phyloP scores from a whole-genome alignment of 2,888 invertebrate species.

The Uropetala carovei region DNA sequence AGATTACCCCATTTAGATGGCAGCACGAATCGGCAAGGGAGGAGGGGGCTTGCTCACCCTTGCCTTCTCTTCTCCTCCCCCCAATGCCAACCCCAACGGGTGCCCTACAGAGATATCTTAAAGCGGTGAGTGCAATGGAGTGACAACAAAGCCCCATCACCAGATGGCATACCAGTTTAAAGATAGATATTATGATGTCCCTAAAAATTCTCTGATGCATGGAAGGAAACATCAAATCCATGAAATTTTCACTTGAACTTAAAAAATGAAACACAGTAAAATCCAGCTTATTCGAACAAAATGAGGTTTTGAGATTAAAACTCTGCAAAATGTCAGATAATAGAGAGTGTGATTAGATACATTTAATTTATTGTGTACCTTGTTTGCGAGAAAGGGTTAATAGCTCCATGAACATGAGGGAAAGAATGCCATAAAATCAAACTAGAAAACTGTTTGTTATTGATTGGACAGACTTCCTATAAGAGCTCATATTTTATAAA shows the following conservation, averaged over 20 bases:
- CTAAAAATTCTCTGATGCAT: not conserved
- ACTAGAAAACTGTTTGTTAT: too few relatives aligned
- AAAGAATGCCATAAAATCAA: too few relatives aligned
- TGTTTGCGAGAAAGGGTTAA: too few relatives aligned
- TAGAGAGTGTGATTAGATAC: too few relatives aligned
- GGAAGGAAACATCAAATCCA: not conserved
- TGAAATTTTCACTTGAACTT: constrained; percentile 12
- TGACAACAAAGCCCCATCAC: constrained; percentile 58
- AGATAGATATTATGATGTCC: not conserved
- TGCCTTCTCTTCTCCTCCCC: constrained; percentile 33
- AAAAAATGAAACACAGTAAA: not conserved
- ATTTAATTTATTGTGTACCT: too few relatives aligned
- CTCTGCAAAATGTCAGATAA: too few relatives aligned
- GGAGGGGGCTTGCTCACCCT: constrained; percentile 19
- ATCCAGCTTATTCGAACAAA: not conserved
- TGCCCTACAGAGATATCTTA: constrained; percentile 48
- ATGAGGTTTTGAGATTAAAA: too few relatives aligned
- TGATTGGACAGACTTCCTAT: too few relatives aligned
- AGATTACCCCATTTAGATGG: constrained; percentile 56
- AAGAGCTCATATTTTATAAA: too few relatives aligned
- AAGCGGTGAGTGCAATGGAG: constrained; percentile 48
- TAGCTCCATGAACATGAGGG: too few relatives aligned
- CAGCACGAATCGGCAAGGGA: constrained; percentile 43
- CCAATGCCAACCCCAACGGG: constrained; percentile 41
- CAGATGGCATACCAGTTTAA: constrained; percentile 30